Conservation (phyloP, 2,888 invertebrate genomes). For the Nemapogon koenigi region DNA sequence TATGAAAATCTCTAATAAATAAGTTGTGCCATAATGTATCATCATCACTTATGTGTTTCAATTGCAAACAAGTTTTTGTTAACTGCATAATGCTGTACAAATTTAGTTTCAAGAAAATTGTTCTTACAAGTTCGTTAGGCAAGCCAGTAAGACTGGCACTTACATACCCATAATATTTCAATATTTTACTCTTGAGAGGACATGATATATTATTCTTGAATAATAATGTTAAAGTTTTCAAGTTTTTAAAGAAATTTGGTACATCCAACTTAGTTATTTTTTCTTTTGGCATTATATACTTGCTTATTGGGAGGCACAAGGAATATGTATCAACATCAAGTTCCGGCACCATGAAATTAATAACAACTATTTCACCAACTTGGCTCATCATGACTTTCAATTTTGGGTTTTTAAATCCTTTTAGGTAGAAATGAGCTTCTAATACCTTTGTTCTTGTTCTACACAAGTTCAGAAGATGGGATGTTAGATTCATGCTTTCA, state of each 20-base stretch:
- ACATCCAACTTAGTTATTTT: slow-evolving; percentile 41
- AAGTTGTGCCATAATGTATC: slow-evolving; percentile 42
- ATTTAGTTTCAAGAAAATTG: slow-evolving; percentile 32
- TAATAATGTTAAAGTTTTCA: slow-evolving; percentile 49
- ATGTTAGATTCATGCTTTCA: neutral
- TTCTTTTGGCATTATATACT: slow-evolving; percentile 41
- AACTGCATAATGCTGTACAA: slow-evolving; percentile 32
- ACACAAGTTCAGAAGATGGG: slow-evolving; percentile 19
- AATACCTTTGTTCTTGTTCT: slow-evolving; percentile 28
- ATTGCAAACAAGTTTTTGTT: slow-evolving; percentile 33
- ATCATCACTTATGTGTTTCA: slow-evolving; percentile 30
- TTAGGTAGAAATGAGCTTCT: slow-evolving; percentile 35
- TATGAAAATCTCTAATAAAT: slow-evolving; percentile 35
- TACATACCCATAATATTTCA: slow-evolving; percentile 47
- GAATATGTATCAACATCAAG: slow-evolving; percentile 42
- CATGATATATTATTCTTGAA: slow-evolving; percentile 61
- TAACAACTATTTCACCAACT: slow-evolving; percentile 33
- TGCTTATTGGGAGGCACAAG: slow-evolving; percentile 40
- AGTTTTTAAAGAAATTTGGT: slow-evolving; percentile 22
- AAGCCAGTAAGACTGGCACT: slow-evolving; percentile 51
- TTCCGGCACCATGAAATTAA: slow-evolving; percentile 38
- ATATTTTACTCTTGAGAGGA: slow-evolving; percentile 61
- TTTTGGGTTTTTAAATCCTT: slow-evolving; percentile 28
- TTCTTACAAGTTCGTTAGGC: slow-evolving; percentile 44
- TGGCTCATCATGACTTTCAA: slow-evolving; percentile 42